These are phyloP conservation scores for Microctonus hyperodae DNA, from an alignment of 2,888 invertebrate species.

Conservation along the genomic window DNA sequence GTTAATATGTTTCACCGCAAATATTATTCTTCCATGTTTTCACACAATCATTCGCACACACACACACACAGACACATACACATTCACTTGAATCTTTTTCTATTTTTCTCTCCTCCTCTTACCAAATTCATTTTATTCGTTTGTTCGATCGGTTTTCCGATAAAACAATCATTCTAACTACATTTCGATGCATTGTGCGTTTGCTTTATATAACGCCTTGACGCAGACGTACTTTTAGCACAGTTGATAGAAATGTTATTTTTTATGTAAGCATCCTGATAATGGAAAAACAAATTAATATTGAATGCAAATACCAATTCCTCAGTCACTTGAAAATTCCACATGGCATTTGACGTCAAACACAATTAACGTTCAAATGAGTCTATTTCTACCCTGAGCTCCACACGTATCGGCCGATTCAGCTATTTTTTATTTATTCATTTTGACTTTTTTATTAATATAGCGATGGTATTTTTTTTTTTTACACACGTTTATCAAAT, in stretches of 20 bases:
- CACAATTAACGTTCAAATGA: constrained; percentile 12
- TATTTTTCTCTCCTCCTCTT: neutral
- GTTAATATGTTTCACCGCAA: constrained; percentile 25
- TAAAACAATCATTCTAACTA: constrained; percentile 25
- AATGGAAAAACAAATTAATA: neutral
- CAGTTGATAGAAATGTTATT: neutral
- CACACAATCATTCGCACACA: constrained; percentile 18
- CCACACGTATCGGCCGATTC: neutral
- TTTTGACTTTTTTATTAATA: neutral
- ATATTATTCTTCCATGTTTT: constrained; percentile 6
- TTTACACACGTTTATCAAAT: constrained; percentile 26
- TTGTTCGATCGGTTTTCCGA: neutral
- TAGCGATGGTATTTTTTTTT: constrained; percentile 1
- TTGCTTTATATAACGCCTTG: constrained; percentile 27
- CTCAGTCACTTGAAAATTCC: constrained; percentile 30
- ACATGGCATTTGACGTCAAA: constrained; percentile 26
- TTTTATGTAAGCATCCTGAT: constrained; percentile 16
- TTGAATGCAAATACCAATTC: constrained; percentile 25
- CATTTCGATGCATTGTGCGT: constrained; percentile 39
- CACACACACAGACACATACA: constrained; percentile 17
- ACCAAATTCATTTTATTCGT: neutral
- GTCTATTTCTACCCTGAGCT: constrained; percentile 11
- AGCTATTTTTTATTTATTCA: too few species aligned
- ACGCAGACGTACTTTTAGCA: neutral
- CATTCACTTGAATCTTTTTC: too few species aligned